phyloP scores from a whole-genome alignment of 2,113 vertebrate genomes.

The Phylloscopus whistleri region DNA sequence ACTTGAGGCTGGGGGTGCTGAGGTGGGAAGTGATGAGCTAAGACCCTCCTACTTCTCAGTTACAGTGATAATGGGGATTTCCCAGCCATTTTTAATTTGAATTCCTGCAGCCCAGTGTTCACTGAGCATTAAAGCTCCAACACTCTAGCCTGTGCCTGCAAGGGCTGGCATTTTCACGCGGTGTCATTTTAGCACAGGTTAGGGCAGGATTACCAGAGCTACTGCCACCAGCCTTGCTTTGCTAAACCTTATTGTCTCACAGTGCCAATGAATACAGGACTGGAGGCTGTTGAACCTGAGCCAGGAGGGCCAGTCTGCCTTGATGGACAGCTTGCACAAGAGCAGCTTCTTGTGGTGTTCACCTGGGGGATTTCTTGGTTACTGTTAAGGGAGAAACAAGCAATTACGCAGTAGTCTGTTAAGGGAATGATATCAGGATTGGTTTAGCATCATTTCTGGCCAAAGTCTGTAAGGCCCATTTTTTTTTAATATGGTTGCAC shows the following conservation, averaged over 20 bases:
- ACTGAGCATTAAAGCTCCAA: not conserved
- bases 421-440: not conserved
- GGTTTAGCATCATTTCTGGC: not conserved
- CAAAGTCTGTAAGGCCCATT: not conserved
- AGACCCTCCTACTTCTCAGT: not conserved
- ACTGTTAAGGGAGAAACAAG: not conserved
- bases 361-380: not conserved
- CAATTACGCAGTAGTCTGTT: not conserved
- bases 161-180: not conserved
- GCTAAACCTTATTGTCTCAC: not conserved
- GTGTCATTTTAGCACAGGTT: not conserved
- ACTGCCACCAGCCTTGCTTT: not conserved
- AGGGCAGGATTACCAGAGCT: not conserved
- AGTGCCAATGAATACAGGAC: not conserved
- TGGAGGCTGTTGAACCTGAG: not conserved
- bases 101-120: not conserved
- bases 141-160: not conserved
- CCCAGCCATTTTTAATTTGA: not conserved
- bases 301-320: not conserved
- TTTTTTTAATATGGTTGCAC: not conserved
- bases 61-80: not conserved
- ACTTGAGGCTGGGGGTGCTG: not conserved
- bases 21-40: not conserved
- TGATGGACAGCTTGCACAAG: not conserved
- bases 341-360: not conserved